Evolutionary conservation across 2,113 vertebrate species (phyloP), one percentile per base, ranked within the genome.

Genomic region (Antidorcas marsupialis): DNA sequence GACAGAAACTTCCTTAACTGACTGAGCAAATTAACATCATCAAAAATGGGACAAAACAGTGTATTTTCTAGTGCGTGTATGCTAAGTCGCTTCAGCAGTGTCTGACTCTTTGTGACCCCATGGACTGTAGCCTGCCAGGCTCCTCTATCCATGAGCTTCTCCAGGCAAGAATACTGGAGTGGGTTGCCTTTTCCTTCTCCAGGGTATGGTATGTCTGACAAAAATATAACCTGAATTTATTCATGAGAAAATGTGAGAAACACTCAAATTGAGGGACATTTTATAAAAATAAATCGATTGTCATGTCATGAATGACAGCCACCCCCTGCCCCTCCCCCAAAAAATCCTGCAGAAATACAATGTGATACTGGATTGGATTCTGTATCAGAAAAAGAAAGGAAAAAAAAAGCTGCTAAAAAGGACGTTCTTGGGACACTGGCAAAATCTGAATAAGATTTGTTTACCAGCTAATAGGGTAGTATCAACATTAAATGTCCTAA

Each of bases 161-260:
- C 39, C 39, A 43, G 39, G 39, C 71, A 76, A 76, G 39, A 43
- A 27, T 15, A 27, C 12, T 43, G 23, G 23, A 76, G 23, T 15
- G 36, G 39, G 39, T 7, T 76, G 12, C 71, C 39, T 43, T 43
- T 76, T 76, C 39, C 71, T 43, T 43, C 71, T 43, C 36, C 39
- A 27, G 39, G 71, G 39, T 43, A 76, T 7, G 19, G 55, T 36
- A 43, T 50, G 23, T 28, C 59, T 33, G 39, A 30, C 67, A 74
- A 59, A 96, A 96, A 60, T 30, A 21, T 17, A 86, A 94, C 12
- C 15, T 43, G 27, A 95, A 94, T 87, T 52, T 50, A 43, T 91
- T n/a, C 50, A n/a, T 50, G 43, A 88, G 15, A 27, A 88, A 93
- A 88, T 11, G 79, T 33, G n/a, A 67, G 59, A 94, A 95, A 64